Percentiles rank a stretch among this genome's conserved stretches.
phyloP scores from a whole-genome alignment of 2,113 vertebrate species.

The Triplophysa rosa region DNA sequence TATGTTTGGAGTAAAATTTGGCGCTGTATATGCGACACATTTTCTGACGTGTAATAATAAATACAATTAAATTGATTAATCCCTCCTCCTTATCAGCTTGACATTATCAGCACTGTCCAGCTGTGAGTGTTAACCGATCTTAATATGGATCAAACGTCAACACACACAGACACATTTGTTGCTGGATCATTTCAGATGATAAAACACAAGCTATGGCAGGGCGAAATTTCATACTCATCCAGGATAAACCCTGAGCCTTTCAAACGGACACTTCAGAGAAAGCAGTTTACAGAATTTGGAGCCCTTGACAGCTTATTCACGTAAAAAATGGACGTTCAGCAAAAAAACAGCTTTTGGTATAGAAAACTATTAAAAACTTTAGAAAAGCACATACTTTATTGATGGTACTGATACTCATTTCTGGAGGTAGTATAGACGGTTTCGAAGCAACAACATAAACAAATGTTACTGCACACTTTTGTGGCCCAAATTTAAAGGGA shows the following conservation, averaged over 20 bases:
- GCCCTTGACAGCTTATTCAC: not conserved
- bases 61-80: not conserved
- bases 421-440: not conserved
- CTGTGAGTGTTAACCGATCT: conserved; percentile 18
- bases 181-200: conserved; percentile 68
- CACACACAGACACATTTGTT: conserved; percentile 14
- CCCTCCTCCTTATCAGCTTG: not conserved
- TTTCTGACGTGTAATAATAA: not conserved
- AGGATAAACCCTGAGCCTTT: conserved; percentile 54
- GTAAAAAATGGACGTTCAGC: conserved; percentile 14
- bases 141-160: conserved; percentile 34
- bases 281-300: conserved; percentile 29
- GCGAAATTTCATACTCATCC: conserved; percentile 58
- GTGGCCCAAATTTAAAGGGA: too few species aligned
- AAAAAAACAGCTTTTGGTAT: conserved; percentile 1
- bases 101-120: conserved; percentile 35
- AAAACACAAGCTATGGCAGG: conserved; percentile 49
- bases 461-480: too few species aligned
- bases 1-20: not conserved
- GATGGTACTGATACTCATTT: not conserved
- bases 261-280: conserved; percentile 30
- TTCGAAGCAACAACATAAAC: too few species aligned
- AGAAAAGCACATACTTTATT: not conserved
- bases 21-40: not conserved
- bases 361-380: not conserved